Evolutionary conservation across 2,888 invertebrate genomes (phyloP), one percentile per base, ranked within the genome.

Genomic region (Hofmannophila pseudospretella): DNA sequence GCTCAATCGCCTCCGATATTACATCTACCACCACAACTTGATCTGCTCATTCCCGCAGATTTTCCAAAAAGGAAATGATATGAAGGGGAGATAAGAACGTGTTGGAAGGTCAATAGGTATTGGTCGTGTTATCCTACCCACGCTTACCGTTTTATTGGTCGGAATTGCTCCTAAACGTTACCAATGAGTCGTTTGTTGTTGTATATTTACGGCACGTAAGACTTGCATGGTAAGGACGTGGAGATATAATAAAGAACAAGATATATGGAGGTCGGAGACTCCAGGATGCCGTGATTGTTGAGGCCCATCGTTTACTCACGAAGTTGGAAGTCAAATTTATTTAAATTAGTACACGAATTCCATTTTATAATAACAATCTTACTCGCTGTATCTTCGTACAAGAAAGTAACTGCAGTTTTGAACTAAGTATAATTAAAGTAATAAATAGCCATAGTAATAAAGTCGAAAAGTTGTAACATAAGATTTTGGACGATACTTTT

Each of bases 151-250:
- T 84, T 85, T 85, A 86, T 85, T 81, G 82, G 75, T 63, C 67
- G 62, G 72, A 85, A 85, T 86, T 85, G 81, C 73, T 63, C 73
- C 76, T 86, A 86, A 85, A 85, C 76, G 84, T 69, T 85, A 75
- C 79, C 81, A 82, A 81, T 81, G 82, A 80, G 75, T 63, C 75
- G 69, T 74, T 74, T 74, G 74, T 78, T 77, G 75, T 63, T 68
- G 75, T 80, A 66, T 80, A 82, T 84, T 82, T 84, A 84, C 74
- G 76, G 68, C 67, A 64, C 65, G 49, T 67, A 54, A 67, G 56
- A 65, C 71, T 65, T 69, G 71, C 65, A 64, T 64, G 64, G 67
- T 63, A 63, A 54, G 45, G 47, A 59, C 53, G 60, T 52, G 60
- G 50, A 52, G 62, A 63, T 65, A 65, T 63, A 67, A 76, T 84